Percentiles rank a stretch among this genome's conserved stretches.
Conservation (phyloP, 2,888 invertebrate species). For the Eupithecia subfuscata region DNA sequence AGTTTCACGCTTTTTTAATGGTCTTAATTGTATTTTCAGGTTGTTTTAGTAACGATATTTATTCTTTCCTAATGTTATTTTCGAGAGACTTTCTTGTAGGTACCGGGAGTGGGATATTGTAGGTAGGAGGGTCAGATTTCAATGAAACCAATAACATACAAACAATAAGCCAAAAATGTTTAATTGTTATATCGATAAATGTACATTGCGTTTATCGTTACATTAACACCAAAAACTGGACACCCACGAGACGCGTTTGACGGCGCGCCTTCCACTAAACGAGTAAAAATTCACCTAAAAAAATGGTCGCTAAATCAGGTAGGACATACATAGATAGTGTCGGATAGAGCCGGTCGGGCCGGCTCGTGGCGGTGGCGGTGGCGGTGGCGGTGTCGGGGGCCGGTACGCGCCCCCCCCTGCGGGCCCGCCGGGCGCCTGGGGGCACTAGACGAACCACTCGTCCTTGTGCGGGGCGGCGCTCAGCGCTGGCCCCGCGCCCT, state of each 20-base stretch:
- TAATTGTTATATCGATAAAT: constrained; percentile 82
- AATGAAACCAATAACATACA: constrained; percentile 77
- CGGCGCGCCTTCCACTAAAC: constrained; percentile 79
- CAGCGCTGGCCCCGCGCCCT: constrained; percentile 95
- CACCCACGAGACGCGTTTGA: constrained; percentile 69
- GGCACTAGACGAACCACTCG: constrained; percentile 93
- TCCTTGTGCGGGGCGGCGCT: constrained; percentile 93
- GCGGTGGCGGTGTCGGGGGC: constrained; percentile 60
- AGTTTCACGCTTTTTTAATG: constrained; percentile 17
- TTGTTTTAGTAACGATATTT: not conserved
- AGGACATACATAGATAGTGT: constrained; percentile 68
- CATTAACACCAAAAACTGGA: constrained; percentile 76
- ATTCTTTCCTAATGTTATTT: not conserved
- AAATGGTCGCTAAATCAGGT: constrained; percentile 74
- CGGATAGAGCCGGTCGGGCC: too few species aligned
- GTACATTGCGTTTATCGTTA: constrained; percentile 78
- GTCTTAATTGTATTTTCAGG: not conserved
- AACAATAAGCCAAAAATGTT: constrained; percentile 84
- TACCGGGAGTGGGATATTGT: not conserved
- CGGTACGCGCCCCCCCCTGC: constrained; percentile 74
- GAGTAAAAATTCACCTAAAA: constrained; percentile 81
- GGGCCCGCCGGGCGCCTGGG: constrained; percentile 73
- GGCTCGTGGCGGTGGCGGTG: constrained; percentile 56
- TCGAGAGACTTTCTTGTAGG: not conserved
- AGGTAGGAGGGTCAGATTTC: constrained; percentile 41